These are phyloP conservation scores for Mythimna pallens DNA, from an alignment of 2,888 invertebrate species.

Conservation along the genomic window DNA sequence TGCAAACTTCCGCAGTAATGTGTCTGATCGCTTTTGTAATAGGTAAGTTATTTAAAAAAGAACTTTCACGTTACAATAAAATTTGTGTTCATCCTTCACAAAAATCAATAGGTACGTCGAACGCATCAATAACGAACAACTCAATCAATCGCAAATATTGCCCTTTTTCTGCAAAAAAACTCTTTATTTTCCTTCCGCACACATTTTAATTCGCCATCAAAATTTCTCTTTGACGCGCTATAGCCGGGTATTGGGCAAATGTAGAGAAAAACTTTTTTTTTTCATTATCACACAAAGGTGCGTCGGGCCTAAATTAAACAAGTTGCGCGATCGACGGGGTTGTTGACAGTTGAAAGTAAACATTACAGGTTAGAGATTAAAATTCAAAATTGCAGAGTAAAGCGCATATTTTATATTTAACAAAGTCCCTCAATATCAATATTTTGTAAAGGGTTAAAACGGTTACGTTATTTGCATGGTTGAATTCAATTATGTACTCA, in stretches of 20 bases:
- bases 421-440: slow-evolving; percentile 75
- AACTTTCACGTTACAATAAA: not conserved
- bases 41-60: not conserved
- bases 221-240: slow-evolving; percentile 72
- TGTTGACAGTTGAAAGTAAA: slow-evolving; percentile 64
- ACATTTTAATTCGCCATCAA: slow-evolving; percentile 66
- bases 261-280: slow-evolving; percentile 74
- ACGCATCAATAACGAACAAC: slow-evolving; percentile 18
- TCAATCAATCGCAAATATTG: slow-evolving; percentile 40
- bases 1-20: not conserved
- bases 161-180: slow-evolving; percentile 44
- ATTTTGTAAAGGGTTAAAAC: slow-evolving; percentile 75
- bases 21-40: not conserved
- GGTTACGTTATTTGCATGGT: slow-evolving; percentile 72
- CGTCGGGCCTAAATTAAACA: slow-evolving; percentile 79
- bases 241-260: slow-evolving; percentile 69
- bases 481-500: slow-evolving; percentile 72
- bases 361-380: slow-evolving; percentile 65
- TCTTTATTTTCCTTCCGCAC: slow-evolving; percentile 57
- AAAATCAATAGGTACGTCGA: not conserved
- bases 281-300: slow-evolving; percentile 80
- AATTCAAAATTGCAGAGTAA: slow-evolving; percentile 63
- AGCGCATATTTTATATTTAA: slow-evolving; percentile 63
- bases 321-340: slow-evolving; percentile 66
- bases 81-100: not conserved